Evolutionary conservation across 2,797 vertebrate species (phyloP), one percentile per base, ranked within the genome.

Genomic region (Tiaroga cobitis): DNA sequence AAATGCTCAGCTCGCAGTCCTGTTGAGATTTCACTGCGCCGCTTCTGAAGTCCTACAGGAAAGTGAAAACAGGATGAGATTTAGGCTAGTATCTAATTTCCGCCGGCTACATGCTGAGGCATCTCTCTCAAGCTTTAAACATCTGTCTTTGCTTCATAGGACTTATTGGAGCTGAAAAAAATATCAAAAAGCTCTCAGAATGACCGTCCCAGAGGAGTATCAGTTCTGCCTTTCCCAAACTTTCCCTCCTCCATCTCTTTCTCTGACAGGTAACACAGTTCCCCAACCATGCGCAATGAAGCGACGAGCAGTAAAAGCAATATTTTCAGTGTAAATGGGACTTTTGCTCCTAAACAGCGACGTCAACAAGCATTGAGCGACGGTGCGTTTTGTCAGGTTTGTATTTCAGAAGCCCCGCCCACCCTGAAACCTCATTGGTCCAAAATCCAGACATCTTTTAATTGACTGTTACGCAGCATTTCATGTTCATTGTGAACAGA

Each of bases 111-210:
- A 54, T n/a, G 61, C 82, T 69, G 63, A 67, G 81, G 79, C 19
- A 19, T 82, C 75, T 74, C 70, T 70, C 73, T 39, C 51, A 67
- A 78, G 76, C 69, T 78, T 49, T 34, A n/a, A 39, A 81, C 82
- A 83, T 81, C 84, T 69, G 80, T 86, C 79, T 81, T 80, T 77
- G 73, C 69, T 70, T 73, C 70, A 49, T 76, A 83, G 49, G 73
- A 82, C 59, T 79, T 46, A 88, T 81, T 56, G 72, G 63, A 84
- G 83, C 51, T 79, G 69, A 74, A 80, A 82, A 82, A 68, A 41
- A 63, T n/a, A 80, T 70, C 49, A 49, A 13, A 39, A 46, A 72
- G 69, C 39, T 81, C 32, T 69, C 69, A 67, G 63, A 61, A 83
- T 81, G 72, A 59, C 80, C 46, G 11, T 72, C 80, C 85, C 56